Conservation (phyloP, 1,140 invertebrate genomes). For the Drosophila seguyi region DNA sequence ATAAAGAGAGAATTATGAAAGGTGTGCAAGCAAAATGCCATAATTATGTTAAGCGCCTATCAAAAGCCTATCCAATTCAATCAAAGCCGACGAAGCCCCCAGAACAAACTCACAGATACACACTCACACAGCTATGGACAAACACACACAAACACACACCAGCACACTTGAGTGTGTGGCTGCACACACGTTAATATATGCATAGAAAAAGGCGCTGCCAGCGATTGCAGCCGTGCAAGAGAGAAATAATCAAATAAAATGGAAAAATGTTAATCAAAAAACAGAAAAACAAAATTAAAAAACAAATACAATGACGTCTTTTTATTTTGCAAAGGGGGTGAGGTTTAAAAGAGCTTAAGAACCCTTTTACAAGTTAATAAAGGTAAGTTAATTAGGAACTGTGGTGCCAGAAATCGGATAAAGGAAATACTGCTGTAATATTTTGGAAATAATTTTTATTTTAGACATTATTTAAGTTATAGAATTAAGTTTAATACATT, state of each 20-base stretch:
- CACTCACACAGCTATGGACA: conserved; percentile 14
- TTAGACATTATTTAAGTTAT: background rate
- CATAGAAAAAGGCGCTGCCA: conserved; percentile 67
- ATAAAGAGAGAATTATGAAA: conserved; percentile 35
- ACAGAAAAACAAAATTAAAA: conserved; percentile 60
- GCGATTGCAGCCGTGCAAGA: conserved; percentile 60
- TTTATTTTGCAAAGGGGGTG: conserved; percentile 10
- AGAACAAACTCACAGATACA: conserved; percentile 29
- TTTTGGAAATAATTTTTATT: background rate
- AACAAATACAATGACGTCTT: conserved; percentile 31
- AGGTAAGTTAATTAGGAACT: background rate
- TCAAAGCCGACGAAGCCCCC: conserved; percentile 61
- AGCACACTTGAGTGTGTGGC: conserved; percentile 32
- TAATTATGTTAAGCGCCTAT: conserved; percentile 81
- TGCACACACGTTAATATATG: conserved; percentile 76
- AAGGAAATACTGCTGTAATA: background rate
- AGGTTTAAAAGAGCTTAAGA: background rate
- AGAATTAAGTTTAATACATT: background rate
- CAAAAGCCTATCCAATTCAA: conserved; percentile 78
- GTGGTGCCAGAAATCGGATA: background rate
- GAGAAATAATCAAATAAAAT: conserved; percentile 84
- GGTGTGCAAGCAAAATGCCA: conserved; percentile 63
- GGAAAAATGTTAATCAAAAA: conserved; percentile 84
- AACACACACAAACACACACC: conserved; percentile 7
- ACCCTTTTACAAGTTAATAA: background rate